These are phyloP conservation scores for Scortum barcoo DNA, from an alignment of 2,113 vertebrate genomes.

Conservation along the genomic window DNA sequence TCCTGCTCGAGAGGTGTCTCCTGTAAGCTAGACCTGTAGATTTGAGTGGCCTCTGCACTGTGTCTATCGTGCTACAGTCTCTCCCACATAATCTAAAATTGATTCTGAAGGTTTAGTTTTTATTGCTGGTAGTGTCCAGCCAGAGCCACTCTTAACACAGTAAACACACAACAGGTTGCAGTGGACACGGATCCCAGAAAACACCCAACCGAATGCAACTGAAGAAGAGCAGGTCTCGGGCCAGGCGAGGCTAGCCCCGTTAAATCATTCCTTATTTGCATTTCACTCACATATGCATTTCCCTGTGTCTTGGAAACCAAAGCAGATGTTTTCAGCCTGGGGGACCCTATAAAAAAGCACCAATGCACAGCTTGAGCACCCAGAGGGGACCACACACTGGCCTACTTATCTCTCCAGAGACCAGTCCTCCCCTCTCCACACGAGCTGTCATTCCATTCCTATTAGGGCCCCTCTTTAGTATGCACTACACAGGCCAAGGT, in stretches of 20 bases:
- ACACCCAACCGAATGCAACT: constrained; percentile 16
- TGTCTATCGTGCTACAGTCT: not conserved
- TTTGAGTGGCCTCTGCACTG: not conserved
- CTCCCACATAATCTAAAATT: not conserved
- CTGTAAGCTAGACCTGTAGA: constrained; percentile 5
- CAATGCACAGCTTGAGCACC: constrained; percentile 68
- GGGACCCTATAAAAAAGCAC: constrained; percentile 66
- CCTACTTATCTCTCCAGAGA: constrained; percentile 30
- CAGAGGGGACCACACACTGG: constrained; percentile 56
- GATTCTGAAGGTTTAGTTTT: constrained; percentile 5
- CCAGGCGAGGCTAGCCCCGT: not conserved
- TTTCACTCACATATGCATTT: constrained; percentile 41
- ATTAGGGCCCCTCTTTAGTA: constrained; percentile 50
- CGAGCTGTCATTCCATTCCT: constrained; percentile 49
- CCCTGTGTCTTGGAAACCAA: constrained; percentile 25
- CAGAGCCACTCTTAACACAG: constrained; percentile 15
- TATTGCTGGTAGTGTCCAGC: constrained; percentile 12
- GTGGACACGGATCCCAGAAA: not conserved
- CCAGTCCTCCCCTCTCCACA: constrained; percentile 55
- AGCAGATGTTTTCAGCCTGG: constrained; percentile 20
- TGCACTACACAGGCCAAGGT: constrained; percentile 28
- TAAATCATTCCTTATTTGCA: constrained; percentile 40
- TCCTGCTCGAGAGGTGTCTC: constrained; percentile 20
- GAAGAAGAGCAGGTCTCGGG: constrained; percentile 39
- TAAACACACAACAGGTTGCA: constrained; percentile 29